Evolutionary conservation across 2,888 invertebrate genomes (phyloP), one percentile per base, ranked within the genome.

Genomic region (Rhagium mordax): DNA sequence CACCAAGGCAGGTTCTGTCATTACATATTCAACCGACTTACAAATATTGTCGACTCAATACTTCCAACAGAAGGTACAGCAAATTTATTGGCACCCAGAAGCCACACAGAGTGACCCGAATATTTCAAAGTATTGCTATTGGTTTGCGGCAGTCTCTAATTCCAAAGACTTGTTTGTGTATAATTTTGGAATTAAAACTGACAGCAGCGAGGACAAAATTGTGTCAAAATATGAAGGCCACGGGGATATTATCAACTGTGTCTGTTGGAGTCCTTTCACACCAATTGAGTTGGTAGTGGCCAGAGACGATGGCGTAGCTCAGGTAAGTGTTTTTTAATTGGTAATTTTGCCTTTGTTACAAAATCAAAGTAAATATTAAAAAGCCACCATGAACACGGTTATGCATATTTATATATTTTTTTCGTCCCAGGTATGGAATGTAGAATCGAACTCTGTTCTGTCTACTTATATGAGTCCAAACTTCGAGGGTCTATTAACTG

Each of bases 21-120:
- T 88, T 0, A 74, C 84, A 10, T 83, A 82, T 27, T 73, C 79
- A 8, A 70, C 72, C 3, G 75, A 83, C 64, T 75, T 86, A 41
- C 74, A 80, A 49, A 73, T 81, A 3, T 13, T 82, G 33, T 76
- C 74, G 73, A 87, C 88, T 3, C 85, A 91, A 3, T 89, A 89
- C 71, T 84, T 89, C 3, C 89, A 88, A 82, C 91, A 91, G 62
- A 94, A 93, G 88, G 89, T 95, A 24, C 91, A 93, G 82, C 89
- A 89, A 68, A 84, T 94, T 1, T 89, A 88, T 4, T 96, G 95
- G 95, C 95, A 96, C 87, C 94, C 95, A 0, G 88, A 89, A 62
- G 91, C 91, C 76, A 92, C 92, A 0, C 89, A 90, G 0, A 88
- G 87, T 21, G 91, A 91, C 49, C 85, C 87, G 13, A 88, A 88